phyloP scores from a whole-genome alignment of 2,888 invertebrate species.

The Zele albiditarsus region DNA sequence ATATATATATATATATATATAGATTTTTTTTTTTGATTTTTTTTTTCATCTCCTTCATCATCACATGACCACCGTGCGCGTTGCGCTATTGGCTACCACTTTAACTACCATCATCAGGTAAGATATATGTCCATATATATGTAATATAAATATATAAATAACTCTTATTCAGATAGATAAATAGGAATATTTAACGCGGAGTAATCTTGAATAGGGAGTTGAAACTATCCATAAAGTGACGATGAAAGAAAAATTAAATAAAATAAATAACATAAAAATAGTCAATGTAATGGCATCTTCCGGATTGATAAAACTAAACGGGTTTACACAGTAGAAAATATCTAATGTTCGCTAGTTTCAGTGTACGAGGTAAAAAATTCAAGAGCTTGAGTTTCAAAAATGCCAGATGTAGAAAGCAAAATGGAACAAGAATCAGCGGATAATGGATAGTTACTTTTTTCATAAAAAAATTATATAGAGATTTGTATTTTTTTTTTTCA shows the following conservation, averaged over 20 bases:
- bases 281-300: not conserved
- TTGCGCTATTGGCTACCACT: conserved; percentile 13
- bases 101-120: conserved; percentile 8
- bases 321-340: not conserved
- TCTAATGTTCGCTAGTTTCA: no score
- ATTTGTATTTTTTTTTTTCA: no score
- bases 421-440: no score
- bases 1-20: not conserved
- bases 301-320: not conserved
- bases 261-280: conserved; percentile 9
- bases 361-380: no score
- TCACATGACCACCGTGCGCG: conserved; percentile 5
- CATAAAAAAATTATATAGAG: no score
- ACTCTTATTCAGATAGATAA: conserved; percentile 29
- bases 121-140: conserved; percentile 40
- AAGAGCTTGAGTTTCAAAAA: no score
- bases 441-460: no score
- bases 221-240: conserved; percentile 28
- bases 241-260: conserved; percentile 15
- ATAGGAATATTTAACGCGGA: conserved; percentile 26
- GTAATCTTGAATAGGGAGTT: conserved; percentile 11
- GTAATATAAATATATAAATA: conserved; percentile 26
- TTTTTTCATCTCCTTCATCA: not conserved
- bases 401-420: no score
- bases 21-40: not conserved